A percentile compares a stretch with the other conserved stretches of the same genome.
Conservation (phyloP, 1,140 invertebrate species). For the Lucilia sericata region DNA sequence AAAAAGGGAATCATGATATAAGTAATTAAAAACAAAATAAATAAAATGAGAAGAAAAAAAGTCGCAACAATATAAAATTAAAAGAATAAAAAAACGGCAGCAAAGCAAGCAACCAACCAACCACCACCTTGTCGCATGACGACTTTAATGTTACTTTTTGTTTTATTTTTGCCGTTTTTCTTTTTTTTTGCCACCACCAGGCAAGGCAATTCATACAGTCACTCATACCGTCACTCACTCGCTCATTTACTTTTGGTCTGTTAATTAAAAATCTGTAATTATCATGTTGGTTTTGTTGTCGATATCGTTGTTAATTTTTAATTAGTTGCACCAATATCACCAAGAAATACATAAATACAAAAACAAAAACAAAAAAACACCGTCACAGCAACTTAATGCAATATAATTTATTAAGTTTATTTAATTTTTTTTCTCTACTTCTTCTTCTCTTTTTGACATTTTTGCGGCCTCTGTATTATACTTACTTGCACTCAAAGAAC, state of each 20-base stretch:
- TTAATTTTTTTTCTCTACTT: too few relatives aligned
- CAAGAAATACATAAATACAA: too few relatives aligned
- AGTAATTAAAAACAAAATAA: conserved; percentile 22
- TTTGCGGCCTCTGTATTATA: too few relatives aligned
- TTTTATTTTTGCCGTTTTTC: neutral
- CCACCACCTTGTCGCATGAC: conserved; percentile 34
- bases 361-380: neutral
- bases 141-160: conserved; percentile 24
- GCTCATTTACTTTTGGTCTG: conserved; percentile 14
- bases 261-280: conserved; percentile 45
- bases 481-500: neutral
- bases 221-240: neutral
- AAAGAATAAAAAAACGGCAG: neutral
- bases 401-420: neutral
- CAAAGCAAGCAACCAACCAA: conserved; percentile 1
- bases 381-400: neutral
- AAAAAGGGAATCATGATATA: neutral
- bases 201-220: neutral
- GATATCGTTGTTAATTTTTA: conserved; percentile 44
- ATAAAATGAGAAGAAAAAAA: neutral
- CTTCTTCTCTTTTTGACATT: too few relatives aligned
- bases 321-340: conserved; percentile 32
- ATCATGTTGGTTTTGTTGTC: conserved; percentile 45
- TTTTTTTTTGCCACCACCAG: neutral
- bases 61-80: neutral